phyloP scores from a whole-genome alignment of 2,797 vertebrate genomes.

The Phyllotis vaccarum region DNA sequence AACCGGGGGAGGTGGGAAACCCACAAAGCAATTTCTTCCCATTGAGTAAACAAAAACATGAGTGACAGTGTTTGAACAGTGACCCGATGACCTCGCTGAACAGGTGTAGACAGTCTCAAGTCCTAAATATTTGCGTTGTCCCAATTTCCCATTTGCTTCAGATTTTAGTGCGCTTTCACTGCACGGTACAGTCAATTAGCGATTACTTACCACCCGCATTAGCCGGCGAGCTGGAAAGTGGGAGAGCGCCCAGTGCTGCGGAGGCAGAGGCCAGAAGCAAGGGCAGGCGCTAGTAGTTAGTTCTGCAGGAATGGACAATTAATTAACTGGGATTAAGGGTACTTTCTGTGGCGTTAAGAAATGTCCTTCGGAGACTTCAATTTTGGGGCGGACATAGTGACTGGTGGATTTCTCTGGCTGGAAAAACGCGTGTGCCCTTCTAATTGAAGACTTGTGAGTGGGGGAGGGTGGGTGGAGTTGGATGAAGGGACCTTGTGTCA shows the following conservation, averaged over 20 bases:
- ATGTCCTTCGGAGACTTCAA: conserved; percentile 14
- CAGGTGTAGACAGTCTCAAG: conserved; percentile 77
- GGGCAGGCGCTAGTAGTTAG: not conserved
- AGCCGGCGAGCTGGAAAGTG: not conserved
- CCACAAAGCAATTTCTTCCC: conserved; percentile 39
- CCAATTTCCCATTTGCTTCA: conserved; percentile 54
- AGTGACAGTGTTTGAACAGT: conserved; percentile 16
- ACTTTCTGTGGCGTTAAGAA: not conserved
- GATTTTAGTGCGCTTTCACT: conserved; percentile 53
- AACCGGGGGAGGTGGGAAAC: not conserved
- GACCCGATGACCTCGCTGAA: conserved; percentile 72
- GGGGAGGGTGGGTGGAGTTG: not conserved
- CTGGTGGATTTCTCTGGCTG: not conserved
- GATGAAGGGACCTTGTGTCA: not conserved
- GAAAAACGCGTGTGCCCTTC: not conserved
- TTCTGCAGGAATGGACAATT: not conserved
- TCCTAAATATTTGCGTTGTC: conserved; percentile 69
- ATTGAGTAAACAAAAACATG: conserved; percentile 19
- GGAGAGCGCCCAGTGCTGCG: accelerated
- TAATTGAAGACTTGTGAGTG: not conserved
- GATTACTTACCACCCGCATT: conserved; percentile 49
- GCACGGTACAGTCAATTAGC: conserved; percentile 61
- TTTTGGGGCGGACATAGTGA: not conserved
- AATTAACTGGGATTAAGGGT: conserved; percentile 11
- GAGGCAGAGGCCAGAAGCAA: not conserved